phyloP scores from a whole-genome alignment of 2,888 invertebrate species.

The Bembecia ichneumoniformis region DNA sequence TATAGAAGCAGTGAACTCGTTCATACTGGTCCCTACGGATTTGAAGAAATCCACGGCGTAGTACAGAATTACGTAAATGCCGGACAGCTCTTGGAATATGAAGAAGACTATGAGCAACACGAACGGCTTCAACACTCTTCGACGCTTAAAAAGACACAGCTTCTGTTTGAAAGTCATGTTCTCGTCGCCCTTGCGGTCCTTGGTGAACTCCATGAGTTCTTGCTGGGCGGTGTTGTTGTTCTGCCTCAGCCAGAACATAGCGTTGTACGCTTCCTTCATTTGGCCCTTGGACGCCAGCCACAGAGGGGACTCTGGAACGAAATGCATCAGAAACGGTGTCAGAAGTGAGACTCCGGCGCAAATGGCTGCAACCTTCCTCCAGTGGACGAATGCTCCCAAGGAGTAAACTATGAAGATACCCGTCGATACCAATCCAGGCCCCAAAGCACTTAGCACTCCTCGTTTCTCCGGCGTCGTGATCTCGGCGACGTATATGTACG shows the following conservation, averaged over 20 bases:
- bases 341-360: slow-evolving; percentile 73
- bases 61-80: slow-evolving; percentile 80
- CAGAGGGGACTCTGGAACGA: slow-evolving; percentile 79
- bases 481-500: slow-evolving; percentile 79
- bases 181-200: slow-evolving; percentile 48
- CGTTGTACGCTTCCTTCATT: slow-evolving; percentile 72
- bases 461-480: slow-evolving; percentile 78
- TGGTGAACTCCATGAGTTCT: slow-evolving; percentile 75
- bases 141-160: slow-evolving; percentile 53
- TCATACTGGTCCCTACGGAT: slow-evolving; percentile 75
- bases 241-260: slow-evolving; percentile 77
- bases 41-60: slow-evolving; percentile 81
- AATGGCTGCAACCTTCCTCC: slow-evolving; percentile 77
- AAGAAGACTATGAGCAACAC: slow-evolving; percentile 76
- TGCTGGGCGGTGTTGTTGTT: slow-evolving; percentile 74
- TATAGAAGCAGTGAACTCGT: slow-evolving; percentile 79
- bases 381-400: slow-evolving; percentile 76
- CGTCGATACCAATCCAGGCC: slow-evolving; percentile 79
- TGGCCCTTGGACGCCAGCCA: slow-evolving; percentile 76
- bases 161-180: slow-evolving; percentile 52
- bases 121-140: slow-evolving; percentile 78
- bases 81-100: slow-evolving; percentile 79
- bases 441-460: slow-evolving; percentile 78
- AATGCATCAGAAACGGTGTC: slow-evolving; percentile 72
- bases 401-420: slow-evolving; percentile 80